Percentiles rank a stretch among this genome's conserved stretches.
These are phyloP conservation scores for Orgyia antiqua DNA, from an alignment of 2,888 invertebrate species.

Conservation along the genomic window DNA sequence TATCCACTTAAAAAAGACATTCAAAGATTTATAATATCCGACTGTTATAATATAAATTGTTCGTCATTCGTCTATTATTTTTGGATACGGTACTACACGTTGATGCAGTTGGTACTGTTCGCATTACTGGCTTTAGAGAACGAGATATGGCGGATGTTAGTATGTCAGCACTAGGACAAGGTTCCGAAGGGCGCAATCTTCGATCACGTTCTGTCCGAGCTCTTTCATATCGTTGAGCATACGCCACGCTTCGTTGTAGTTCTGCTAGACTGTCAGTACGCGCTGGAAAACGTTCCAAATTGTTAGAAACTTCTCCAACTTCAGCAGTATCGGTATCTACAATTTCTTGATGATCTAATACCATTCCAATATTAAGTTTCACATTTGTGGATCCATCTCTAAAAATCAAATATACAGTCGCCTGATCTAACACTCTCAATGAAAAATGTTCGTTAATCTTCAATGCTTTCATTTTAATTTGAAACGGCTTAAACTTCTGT, in stretches of 20 bases:
- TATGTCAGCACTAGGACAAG: conserved; percentile 42
- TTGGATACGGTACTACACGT: conserved; percentile 12
- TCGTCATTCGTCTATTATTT: conserved; percentile 34
- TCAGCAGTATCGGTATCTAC: conserved; percentile 62
- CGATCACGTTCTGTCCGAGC: conserved; percentile 41
- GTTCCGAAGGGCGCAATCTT: conserved; percentile 32
- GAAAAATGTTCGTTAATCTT: conserved; percentile 69
- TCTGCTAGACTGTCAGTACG: conserved; percentile 55
- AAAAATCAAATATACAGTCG: conserved; percentile 55
- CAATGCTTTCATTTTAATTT: conserved; percentile 67
- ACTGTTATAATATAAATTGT: conserved; percentile 47
- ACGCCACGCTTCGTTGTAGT: conserved; percentile 47
- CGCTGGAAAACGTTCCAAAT: conserved; percentile 41
- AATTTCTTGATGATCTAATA: conserved; percentile 70
- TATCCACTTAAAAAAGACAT: not conserved
- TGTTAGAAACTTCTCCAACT: conserved; percentile 45
- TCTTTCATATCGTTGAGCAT: conserved; percentile 47
- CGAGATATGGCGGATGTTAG: conserved; percentile 39
- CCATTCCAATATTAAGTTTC: conserved; percentile 68
- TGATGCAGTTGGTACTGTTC: conserved; percentile 22
- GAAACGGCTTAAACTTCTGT: conserved; percentile 61
- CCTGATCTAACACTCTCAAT: conserved; percentile 59
- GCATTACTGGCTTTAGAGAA: conserved; percentile 37
- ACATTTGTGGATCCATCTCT: conserved; percentile 58
- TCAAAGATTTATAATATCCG: conserved; percentile 20